A percentile compares a stretch with the other conserved stretches of the same genome.
Evolutionary conservation across 2,888 invertebrate species (phyloP).

Genomic region (Cremastinae sp.): DNA sequence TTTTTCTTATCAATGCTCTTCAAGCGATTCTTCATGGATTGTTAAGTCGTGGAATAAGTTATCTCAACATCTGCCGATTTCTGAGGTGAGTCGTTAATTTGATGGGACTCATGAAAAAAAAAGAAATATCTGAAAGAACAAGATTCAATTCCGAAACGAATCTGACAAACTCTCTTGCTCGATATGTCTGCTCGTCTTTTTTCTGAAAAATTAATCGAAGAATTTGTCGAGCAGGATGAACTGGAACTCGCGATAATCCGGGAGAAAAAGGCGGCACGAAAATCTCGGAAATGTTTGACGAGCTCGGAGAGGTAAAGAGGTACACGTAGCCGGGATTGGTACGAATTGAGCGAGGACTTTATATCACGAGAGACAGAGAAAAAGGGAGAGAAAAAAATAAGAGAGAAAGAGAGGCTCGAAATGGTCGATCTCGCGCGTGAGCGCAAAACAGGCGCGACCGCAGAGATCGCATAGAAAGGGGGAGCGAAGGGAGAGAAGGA

Average conservation of each 20-base stretch:
- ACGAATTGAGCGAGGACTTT: constrained; percentile 60
- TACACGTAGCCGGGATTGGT: constrained; percentile 70
- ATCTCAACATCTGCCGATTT: constrained; percentile 21
- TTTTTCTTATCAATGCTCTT: not conserved
- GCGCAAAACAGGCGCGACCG: constrained; percentile 66
- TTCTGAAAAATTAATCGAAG: not conserved
- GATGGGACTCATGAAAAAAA: not conserved
- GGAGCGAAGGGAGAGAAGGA: constrained; percentile 3
- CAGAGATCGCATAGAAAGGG: constrained; percentile 62
- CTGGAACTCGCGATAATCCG: constrained; percentile 1
- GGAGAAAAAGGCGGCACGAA: not conserved
- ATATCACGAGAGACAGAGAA: constrained; percentile 5
- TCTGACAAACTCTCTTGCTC: not conserved
- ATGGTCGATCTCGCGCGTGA: constrained; percentile 46
- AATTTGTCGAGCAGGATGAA: not conserved
- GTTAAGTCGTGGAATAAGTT: constrained; percentile 31
- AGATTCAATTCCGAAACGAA: not conserved
- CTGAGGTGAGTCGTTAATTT: constrained; percentile 31
- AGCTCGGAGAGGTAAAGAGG: constrained; percentile 69
- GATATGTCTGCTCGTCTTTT: constrained; percentile 2
- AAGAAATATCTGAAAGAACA: constrained; percentile 7
- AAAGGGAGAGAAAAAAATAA: too few species aligned
- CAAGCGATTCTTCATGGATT: constrained; percentile 13
- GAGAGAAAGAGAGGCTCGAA: too few species aligned
- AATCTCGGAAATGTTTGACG: not conserved